Evolutionary conservation across 1,140 invertebrate species (phyloP).

Genomic region (Tetragonula clypearis): DNA sequence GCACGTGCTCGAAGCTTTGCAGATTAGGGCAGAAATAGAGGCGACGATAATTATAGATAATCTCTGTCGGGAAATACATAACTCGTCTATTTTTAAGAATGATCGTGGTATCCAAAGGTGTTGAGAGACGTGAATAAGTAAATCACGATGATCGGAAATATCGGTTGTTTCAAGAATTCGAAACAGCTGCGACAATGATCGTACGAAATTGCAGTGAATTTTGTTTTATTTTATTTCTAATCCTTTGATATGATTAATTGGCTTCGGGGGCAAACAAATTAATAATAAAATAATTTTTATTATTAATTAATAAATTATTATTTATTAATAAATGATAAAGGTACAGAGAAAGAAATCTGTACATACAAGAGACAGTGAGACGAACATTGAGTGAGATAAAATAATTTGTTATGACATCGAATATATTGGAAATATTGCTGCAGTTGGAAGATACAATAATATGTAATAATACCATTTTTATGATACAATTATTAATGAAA

Average conservation of each 20-base stretch:
- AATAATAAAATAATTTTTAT: no score
- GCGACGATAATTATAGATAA: conserved; percentile 11
- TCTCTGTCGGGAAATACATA: conserved; percentile 15
- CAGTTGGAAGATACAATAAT: not conserved
- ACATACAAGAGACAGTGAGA: no score
- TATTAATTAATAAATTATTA: no score
- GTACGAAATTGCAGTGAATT: no score
- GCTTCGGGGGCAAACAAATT: no score
- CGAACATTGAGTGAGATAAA: not conserved
- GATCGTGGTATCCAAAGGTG: no score
- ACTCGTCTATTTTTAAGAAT: conserved; percentile 12
- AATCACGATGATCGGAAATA: not conserved
- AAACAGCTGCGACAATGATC: no score
- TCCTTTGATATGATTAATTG: no score
- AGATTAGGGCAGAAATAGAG: conserved; percentile 27
- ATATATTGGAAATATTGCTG: not conserved
- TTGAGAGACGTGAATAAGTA: not conserved
- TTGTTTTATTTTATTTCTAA: no score
- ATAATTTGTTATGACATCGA: not conserved
- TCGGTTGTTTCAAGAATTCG: not conserved
- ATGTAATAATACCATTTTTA: not conserved
- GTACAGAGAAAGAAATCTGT: no score
- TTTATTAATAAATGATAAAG: no score
- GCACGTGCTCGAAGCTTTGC: not conserved
- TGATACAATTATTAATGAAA: not conserved